phyloP scores from a whole-genome alignment of 2,113 vertebrate species.

The Micronycteris hirsuta region DNA sequence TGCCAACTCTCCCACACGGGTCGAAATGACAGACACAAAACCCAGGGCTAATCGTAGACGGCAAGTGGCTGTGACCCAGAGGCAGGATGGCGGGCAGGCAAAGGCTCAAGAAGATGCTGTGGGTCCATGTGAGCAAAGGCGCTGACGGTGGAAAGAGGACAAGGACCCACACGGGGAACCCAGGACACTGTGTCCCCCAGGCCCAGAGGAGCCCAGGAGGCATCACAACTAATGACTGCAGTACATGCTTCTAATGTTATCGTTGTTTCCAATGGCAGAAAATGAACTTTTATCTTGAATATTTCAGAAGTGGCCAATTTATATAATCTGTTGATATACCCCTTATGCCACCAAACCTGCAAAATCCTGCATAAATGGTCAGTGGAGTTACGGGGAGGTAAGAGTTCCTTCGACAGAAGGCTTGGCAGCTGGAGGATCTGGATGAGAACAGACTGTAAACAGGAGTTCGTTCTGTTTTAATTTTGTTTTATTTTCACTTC shows the following conservation, averaged over 20 bases:
- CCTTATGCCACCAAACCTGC: background rate
- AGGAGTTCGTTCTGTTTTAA: background rate
- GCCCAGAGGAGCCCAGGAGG: background rate
- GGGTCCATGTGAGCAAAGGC: background rate
- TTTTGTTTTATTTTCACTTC: background rate
- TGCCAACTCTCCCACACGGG: background rate
- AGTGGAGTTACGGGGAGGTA: background rate
- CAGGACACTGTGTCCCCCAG: background rate
- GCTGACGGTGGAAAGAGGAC: background rate
- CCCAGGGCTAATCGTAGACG: background rate
- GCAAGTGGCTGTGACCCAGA: background rate
- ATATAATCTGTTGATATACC: background rate
- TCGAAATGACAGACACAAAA: background rate
- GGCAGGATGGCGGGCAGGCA: background rate
- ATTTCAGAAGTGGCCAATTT: background rate
- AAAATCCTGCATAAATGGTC: background rate
- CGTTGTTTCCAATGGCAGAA: background rate
- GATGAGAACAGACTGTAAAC: background rate
- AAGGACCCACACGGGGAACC: too few relatives aligned
- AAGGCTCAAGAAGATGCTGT: too few relatives aligned
- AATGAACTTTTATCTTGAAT: background rate
- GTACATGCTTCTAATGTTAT: background rate
- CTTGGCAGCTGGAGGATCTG: background rate
- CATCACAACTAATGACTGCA: background rate
- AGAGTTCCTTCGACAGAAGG: background rate